phyloP scores from a whole-genome alignment of 2,888 invertebrate genomes.

The Galerucella pusilla region DNA sequence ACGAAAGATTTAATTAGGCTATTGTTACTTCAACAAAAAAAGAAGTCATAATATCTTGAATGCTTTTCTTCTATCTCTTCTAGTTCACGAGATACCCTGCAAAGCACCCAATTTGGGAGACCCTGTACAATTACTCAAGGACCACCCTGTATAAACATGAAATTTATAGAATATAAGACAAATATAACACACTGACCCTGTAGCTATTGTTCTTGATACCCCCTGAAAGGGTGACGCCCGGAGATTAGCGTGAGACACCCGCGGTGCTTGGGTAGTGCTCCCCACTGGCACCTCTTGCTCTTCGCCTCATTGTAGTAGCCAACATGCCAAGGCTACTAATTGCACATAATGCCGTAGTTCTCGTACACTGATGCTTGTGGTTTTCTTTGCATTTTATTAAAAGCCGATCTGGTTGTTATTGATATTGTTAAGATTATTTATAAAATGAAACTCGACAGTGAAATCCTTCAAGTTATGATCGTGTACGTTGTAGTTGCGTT shows the following conservation, averaged over 20 bases:
- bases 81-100: too few relatives aligned
- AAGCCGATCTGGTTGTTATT: conserved; percentile 26
- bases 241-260: conserved; percentile 48
- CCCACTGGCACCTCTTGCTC: conserved; percentile 37
- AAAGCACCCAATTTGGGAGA: too few relatives aligned
- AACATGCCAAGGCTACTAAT: conserved; percentile 44
- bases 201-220: conserved; percentile 37
- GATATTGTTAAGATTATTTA: conserved; percentile 1
- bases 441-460: conserved; percentile 1
- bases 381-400: conserved; percentile 24
- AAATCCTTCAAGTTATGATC: background rate
- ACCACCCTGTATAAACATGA: too few relatives aligned
- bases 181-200: conserved; percentile 21
- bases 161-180: background rate
- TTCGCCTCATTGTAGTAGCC: conserved; percentile 44
- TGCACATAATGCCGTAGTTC: conserved; percentile 36
- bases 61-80: too few relatives aligned
- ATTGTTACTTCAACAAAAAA: too few relatives aligned
- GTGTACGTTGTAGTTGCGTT: background rate
- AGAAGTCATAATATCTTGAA: too few relatives aligned
- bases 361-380: conserved; percentile 24
- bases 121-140: too few relatives aligned
- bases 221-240: conserved; percentile 38
- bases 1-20: too few relatives aligned
- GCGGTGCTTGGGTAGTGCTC: conserved; percentile 32